Evolutionary conservation across 2,888 invertebrate species (phyloP), one percentile per base, ranked within the genome.

Genomic region (Aleiodes testaceus): DNA sequence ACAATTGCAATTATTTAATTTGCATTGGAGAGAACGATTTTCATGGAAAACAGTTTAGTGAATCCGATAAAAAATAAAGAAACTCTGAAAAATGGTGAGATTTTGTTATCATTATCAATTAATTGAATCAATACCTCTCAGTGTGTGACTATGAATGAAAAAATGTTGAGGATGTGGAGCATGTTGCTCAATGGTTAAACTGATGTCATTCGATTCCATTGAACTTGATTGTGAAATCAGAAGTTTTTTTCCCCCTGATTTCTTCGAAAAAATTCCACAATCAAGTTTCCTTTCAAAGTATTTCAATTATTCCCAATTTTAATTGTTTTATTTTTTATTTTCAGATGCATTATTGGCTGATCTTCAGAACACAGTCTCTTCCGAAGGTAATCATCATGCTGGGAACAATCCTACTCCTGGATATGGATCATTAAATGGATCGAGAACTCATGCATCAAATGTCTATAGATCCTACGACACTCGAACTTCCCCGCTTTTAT

Each of bases 291-390:
- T n/a, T 45, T 14, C 5, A 45, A 45, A 14, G 9, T 14, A 45
- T 45, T 45, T 6, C 11, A 9, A 14, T 45, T 45, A 14, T 45
- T n/a, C 5, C 5, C 7, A 18, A 36, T 36, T 68, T 3, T 11
- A 42, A 22, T 22, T 18, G n/a, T 49, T 52, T 44, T 52, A 12
- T 77, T 75, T 61, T 78, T 81, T 80, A 78, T 83, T 92, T 93
- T 66, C 91, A 98, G 98, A 98, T 91, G 97, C 98, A 74, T 90
- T 98, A 78, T 91, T 98, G 84, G 97, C 97, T 72, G 98, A 98
- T 87, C 91, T 98, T 72, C 98, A 98, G 89, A 97, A 97, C 83
- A 98, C 98, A 9, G 95, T 97, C 79, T 94, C 96, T 47, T 87
- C 90, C 75, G 88, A 88, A 69, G 82, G 85, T 49, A 74, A 89